Evolutionary conservation across 2,888 invertebrate species (phyloP).

Genomic region (Boloria euphrosyne): DNA sequence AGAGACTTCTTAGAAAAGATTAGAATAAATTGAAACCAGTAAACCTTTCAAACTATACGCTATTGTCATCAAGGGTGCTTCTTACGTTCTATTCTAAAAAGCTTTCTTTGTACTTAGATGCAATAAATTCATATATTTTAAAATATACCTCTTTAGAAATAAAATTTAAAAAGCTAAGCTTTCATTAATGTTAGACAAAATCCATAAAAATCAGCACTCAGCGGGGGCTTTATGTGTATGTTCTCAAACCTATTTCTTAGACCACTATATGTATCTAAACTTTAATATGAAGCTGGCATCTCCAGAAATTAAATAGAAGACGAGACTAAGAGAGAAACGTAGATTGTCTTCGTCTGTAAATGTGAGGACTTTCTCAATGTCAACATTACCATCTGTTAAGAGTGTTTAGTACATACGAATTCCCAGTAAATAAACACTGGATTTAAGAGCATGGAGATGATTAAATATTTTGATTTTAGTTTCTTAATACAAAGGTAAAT

Average conservation of each 20-base stretch:
- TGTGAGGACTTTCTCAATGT: conserved; percentile 18
- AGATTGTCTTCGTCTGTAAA: conserved; percentile 12
- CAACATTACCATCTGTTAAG: conserved; percentile 14
- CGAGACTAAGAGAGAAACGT: conserved; percentile 19
- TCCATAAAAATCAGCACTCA: not conserved
- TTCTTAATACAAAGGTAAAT: not conserved
- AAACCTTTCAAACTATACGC: conserved; percentile 17
- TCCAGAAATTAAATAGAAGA: conserved; percentile 20
- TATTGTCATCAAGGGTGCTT: conserved; percentile 4
- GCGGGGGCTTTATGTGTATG: not conserved
- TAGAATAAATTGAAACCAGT: conserved; percentile 19
- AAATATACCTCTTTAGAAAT: too few species aligned
- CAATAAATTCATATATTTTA: not conserved
- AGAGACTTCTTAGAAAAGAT: conserved; percentile 27
- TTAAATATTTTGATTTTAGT: not conserved
- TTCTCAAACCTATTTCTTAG: not conserved
- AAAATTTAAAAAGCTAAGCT: too few species aligned
- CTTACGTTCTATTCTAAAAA: not conserved
- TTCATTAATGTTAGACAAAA: not conserved
- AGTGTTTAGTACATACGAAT: not conserved
- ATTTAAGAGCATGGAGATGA: not conserved
- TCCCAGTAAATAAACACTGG: not conserved
- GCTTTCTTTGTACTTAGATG: not conserved
- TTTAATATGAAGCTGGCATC: conserved; percentile 26
- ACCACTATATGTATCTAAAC: conserved; percentile 13